Conservation (phyloP, 2,113 vertebrate genomes). For the Notiomystis cincta region DNA sequence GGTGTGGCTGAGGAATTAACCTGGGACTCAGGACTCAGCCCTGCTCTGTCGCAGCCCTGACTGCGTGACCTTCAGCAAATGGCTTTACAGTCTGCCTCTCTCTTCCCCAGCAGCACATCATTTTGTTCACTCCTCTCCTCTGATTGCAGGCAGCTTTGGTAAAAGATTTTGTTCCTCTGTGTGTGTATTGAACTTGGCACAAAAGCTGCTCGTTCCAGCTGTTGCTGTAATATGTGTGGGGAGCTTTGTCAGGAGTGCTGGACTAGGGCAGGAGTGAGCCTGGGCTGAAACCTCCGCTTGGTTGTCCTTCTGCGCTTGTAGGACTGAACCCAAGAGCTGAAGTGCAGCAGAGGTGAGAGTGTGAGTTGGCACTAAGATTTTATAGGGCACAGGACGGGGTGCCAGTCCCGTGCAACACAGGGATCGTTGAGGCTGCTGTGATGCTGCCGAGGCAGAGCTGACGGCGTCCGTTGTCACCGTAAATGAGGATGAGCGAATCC, state of each 20-base stretch:
- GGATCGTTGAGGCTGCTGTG: fast-evolving
- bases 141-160: slow-evolving; percentile 28
- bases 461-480: no score
- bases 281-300: not conserved
- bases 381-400: not conserved
- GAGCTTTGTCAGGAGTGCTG: not conserved
- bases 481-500: not conserved
- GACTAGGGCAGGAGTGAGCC: not conserved
- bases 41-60: not conserved
- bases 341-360: not conserved
- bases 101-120: not conserved
- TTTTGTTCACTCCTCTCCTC: slow-evolving; percentile 18
- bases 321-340: not conserved
- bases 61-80: slow-evolving; percentile 6
- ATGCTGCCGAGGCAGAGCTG: not conserved
- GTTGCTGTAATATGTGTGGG: not conserved
- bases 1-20: not conserved
- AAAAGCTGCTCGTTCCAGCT: slow-evolving; percentile 9
- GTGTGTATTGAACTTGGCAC: slow-evolving; percentile 21
- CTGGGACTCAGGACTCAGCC: not conserved
- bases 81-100: not conserved
- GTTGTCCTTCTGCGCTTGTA: not conserved
- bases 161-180: slow-evolving; percentile 8
- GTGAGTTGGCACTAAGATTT: not conserved
- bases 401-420: not conserved